phyloP scores from a whole-genome alignment of 2,113 vertebrate genomes.

The Ictalurus punctatus region DNA sequence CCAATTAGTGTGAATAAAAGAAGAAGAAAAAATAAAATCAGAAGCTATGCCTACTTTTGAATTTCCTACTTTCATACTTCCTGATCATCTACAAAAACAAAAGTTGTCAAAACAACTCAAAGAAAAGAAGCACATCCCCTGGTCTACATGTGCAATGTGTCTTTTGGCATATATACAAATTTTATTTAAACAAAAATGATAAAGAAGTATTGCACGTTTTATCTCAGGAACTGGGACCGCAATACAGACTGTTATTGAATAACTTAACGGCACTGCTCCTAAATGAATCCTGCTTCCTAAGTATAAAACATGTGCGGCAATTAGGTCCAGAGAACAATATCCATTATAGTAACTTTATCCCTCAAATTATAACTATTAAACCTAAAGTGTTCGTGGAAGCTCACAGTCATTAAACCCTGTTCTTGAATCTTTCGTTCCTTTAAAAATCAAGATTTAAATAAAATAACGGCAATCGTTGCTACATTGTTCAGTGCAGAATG shows the following conservation, averaged over 20 bases:
- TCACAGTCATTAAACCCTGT: conserved; percentile 15
- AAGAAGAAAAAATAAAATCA: not conserved
- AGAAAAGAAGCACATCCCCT: not conserved
- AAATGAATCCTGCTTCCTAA: conserved; percentile 17
- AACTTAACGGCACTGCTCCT: not conserved
- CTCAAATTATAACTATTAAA: conserved; percentile 3
- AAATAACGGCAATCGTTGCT: conserved; percentile 30
- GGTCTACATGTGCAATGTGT: not conserved
- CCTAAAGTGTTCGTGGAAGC: conserved; percentile 24
- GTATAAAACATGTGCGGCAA: not conserved
- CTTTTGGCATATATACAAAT: not conserved
- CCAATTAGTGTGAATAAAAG: not conserved
- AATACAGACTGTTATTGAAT: not conserved
- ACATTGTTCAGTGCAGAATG: conserved; percentile 31
- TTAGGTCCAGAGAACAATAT: conserved; percentile 11
- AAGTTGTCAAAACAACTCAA: not conserved
- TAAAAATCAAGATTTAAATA: not conserved
- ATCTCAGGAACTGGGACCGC: not conserved
- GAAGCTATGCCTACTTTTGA: not conserved
- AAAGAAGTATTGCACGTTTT: not conserved
- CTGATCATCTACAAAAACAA: not conserved
- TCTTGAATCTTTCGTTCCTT: conserved; percentile 5
- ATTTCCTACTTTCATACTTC: not conserved
- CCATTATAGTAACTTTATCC: not conserved
- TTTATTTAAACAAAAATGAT: not conserved